A percentile compares a stretch with the other conserved stretches of the same genome.
phyloP scores from a whole-genome alignment of 2,113 vertebrate species.

The Setophaga coronata region DNA sequence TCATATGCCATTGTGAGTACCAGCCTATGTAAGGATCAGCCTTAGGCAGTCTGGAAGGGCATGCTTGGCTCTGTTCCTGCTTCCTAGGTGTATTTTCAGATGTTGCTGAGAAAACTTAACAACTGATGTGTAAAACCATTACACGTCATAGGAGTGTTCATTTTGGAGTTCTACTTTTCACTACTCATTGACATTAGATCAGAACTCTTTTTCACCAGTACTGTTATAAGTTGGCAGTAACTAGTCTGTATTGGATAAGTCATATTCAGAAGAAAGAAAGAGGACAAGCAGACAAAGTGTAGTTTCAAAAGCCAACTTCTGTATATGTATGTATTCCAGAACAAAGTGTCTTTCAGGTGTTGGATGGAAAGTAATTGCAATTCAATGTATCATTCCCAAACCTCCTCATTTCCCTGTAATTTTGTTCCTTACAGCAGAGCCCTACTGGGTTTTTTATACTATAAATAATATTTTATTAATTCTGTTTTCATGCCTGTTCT shows the following conservation, averaged over 20 bases:
- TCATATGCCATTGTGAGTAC: background rate
- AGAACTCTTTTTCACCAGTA: background rate
- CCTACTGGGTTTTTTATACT: background rate
- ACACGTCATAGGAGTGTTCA: background rate
- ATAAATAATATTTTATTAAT: background rate
- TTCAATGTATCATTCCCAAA: background rate
- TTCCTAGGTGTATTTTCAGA: background rate
- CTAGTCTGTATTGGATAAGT: background rate
- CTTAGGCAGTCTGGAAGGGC: background rate
- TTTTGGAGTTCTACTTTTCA: background rate
- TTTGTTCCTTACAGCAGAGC: background rate
- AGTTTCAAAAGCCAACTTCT: background rate
- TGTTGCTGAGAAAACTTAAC: accelerated
- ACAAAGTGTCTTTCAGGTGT: background rate
- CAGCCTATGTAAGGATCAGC: background rate
- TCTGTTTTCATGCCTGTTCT: background rate
- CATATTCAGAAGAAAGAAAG: background rate
- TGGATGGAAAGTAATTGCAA: background rate
- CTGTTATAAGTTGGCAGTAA: background rate
- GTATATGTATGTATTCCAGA: background rate
- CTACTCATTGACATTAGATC: background rate
- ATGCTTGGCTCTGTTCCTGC: background rate
- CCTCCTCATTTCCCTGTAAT: background rate
- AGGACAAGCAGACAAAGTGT: background rate
- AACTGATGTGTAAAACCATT: background rate